Evolutionary conservation across 2,113 vertebrate species (phyloP).

Genomic region (Chaetodon trifascialis): DNA sequence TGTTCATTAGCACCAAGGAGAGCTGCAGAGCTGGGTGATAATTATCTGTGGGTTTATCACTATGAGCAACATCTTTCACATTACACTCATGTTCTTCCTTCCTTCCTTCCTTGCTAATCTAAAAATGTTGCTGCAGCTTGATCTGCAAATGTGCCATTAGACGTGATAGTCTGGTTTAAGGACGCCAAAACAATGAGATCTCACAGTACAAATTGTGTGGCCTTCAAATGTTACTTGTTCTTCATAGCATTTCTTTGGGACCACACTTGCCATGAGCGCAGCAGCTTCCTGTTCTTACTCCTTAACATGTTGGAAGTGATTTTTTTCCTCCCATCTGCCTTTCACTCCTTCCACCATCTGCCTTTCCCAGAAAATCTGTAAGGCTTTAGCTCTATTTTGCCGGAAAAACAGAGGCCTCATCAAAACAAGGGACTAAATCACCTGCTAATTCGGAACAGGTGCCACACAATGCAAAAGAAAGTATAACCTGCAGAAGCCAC

Average conservation of each 20-base stretch:
- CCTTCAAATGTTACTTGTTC: not conserved
- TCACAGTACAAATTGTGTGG: not conserved
- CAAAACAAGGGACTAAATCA: conserved; percentile 29
- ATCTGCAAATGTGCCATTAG: not conserved
- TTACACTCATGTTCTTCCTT: not conserved
- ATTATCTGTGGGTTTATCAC: not conserved
- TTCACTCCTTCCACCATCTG: conserved; percentile 26
- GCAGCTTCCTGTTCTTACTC: not conserved
- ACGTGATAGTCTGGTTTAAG: not conserved
- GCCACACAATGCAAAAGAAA: not conserved
- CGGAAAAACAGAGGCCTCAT: not conserved
- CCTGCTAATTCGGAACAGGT: conserved; percentile 23
- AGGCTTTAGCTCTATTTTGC: conserved; percentile 38
- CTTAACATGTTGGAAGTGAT: conserved; percentile 8
- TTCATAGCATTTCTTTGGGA: not conserved
- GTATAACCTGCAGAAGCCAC: not conserved
- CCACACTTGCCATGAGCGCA: not conserved
- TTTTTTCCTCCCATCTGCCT: conserved; percentile 29
- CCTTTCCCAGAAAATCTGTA: conserved; percentile 1
- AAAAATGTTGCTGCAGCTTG: not conserved
- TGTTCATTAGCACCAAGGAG: too few relatives aligned
- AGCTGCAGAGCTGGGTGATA: not conserved
- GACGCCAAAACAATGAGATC: not conserved
- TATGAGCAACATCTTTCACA: too few relatives aligned
- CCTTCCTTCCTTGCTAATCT: not conserved